Evolutionary conservation across 2,888 invertebrate genomes (phyloP).

Genomic region (Micoletzkya japonica): DNA sequence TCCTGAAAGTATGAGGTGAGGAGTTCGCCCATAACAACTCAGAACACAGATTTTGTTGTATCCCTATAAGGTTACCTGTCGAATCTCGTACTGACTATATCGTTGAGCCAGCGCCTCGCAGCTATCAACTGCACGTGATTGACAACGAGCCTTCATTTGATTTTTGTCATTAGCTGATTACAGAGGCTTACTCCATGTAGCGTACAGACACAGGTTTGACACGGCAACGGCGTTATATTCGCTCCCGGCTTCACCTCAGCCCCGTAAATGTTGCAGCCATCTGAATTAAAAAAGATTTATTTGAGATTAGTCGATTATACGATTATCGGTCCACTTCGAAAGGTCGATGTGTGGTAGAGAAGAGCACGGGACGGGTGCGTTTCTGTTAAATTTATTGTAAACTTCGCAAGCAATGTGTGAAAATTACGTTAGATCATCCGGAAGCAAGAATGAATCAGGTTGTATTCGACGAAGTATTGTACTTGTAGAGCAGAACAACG

Average conservation of each 20-base stretch:
- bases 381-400: constrained; percentile 32
- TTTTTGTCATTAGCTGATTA: neutral
- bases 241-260: neutral
- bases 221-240: constrained; percentile 14
- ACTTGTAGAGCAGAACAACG: constrained; percentile 82
- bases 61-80: constrained; percentile 32
- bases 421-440: constrained; percentile 65
- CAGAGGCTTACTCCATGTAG: constrained; percentile 39
- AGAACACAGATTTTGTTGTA: neutral
- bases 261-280: constrained; percentile 18
- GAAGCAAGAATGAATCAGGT: constrained; percentile 84
- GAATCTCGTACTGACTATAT: constrained; percentile 39
- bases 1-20: no score
- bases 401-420: neutral
- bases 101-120: constrained; percentile 50
- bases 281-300: neutral
- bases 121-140: constrained; percentile 43
- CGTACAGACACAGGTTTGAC: constrained; percentile 47
- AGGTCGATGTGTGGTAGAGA: constrained; percentile 49
- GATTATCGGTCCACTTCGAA: constrained; percentile 47
- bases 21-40: no score
- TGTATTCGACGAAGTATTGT: constrained; percentile 70
- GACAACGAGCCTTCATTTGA: constrained; percentile 51
- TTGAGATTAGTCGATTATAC: neutral
- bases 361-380: constrained; percentile 48